These are phyloP conservation scores for Cettia cetti DNA, from an alignment of 2,113 vertebrate genomes.

Conservation along the genomic window DNA sequence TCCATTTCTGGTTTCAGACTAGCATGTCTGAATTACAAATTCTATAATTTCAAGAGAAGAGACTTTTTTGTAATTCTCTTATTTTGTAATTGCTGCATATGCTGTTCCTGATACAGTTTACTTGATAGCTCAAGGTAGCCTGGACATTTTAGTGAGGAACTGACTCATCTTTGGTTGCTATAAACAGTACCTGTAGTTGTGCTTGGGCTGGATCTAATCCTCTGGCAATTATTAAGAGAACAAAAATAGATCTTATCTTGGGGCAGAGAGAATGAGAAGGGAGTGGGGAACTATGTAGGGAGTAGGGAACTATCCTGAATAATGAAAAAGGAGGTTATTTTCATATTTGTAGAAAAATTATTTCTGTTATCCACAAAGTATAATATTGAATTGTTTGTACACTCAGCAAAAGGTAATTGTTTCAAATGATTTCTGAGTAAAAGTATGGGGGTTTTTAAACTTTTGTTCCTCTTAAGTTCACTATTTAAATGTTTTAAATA, in stretches of 20 bases:
- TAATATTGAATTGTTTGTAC: not conserved
- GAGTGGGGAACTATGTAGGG: not conserved
- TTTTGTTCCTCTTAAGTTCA: not conserved
- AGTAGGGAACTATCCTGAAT: not conserved
- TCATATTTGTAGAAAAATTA: not conserved
- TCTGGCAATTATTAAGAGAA: not conserved
- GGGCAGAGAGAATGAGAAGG: not conserved
- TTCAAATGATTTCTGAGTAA: not conserved
- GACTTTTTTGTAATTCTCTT: not conserved
- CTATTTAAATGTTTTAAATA: not conserved
- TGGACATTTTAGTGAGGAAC: not conserved
- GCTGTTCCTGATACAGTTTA: not conserved
- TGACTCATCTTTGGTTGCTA: not conserved
- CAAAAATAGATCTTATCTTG: not conserved
- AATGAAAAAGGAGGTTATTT: not conserved
- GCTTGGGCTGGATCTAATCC: not conserved
- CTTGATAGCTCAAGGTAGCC: not conserved
- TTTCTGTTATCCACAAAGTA: not conserved
- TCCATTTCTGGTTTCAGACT: not conserved
- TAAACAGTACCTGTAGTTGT: not conserved
- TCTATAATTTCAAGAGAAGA: not conserved
- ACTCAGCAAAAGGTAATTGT: not conserved
- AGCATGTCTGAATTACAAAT: not conserved
- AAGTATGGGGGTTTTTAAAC: fast-evolving
- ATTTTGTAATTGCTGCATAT: not conserved